phyloP scores from a whole-genome alignment of 2,113 vertebrate species.

The Pyrgilauda ruficollis region DNA sequence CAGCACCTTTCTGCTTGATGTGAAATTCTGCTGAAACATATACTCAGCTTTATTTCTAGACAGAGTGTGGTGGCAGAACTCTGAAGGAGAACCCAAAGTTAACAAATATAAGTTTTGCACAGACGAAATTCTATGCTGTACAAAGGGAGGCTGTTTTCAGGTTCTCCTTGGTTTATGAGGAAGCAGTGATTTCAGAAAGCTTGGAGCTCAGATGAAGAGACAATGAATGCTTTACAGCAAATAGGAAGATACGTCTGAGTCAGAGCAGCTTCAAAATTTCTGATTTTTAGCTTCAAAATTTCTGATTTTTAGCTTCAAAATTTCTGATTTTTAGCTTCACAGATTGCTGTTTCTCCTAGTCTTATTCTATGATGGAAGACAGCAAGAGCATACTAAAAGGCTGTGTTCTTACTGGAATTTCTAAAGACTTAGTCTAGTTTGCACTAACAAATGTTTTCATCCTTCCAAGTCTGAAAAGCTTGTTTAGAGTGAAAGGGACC shows the following conservation, averaged over 20 bases:
- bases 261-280: background rate
- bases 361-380: background rate
- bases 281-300: background rate
- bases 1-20: background rate
- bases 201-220: background rate
- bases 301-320: background rate
- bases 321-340: background rate
- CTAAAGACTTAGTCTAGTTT: background rate
- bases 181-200: background rate
- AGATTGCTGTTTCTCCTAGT: background rate
- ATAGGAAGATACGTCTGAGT: background rate
- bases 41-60: background rate
- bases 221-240: background rate
- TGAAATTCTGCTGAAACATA: background rate
- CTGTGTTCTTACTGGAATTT: background rate
- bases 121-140: background rate
- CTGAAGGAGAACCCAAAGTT: background rate
- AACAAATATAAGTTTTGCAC: background rate
- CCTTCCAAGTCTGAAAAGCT: background rate
- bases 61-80: background rate
- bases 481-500: background rate
- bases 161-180: background rate
- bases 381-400: background rate
- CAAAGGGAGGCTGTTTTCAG: background rate
- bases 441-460: background rate